phyloP scores from a whole-genome alignment of 53 echinoderm and acorn worm species.

The Paelopatides confundens region DNA sequence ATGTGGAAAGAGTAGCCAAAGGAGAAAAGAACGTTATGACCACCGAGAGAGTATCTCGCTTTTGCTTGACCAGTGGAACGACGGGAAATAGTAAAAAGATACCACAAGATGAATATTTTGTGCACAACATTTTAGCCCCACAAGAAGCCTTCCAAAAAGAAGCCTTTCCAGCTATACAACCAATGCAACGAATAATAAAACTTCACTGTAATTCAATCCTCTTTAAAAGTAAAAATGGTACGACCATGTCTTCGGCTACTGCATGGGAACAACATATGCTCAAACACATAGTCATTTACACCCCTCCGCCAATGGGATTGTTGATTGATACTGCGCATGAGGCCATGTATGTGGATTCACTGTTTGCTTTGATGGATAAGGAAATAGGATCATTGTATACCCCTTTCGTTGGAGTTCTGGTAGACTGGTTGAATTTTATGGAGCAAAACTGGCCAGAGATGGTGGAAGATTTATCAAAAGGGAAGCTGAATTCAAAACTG shows the following conservation, averaged over 20 bases:
- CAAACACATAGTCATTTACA: not conserved
- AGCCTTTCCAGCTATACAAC: not conserved
- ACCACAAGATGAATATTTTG: conserved; percentile 29
- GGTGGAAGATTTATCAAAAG: conserved; percentile 64
- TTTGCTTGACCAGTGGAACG: conserved; percentile 72
- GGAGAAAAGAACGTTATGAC: conserved; percentile 73
- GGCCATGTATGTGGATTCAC: conserved; percentile 71
- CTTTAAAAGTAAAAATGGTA: not conserved
- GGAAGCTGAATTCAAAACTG: conserved; percentile 35
- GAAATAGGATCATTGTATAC: conserved; percentile 35
- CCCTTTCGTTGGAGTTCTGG: conserved; percentile 50
- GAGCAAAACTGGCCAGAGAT: conserved; percentile 71
- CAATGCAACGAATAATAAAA: not conserved
- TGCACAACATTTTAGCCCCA: not conserved
- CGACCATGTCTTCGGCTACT: not conserved
- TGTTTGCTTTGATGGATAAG: conserved; percentile 78
- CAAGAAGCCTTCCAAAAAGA: conserved; percentile 6
- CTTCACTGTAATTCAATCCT: not conserved
- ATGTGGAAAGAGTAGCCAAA: conserved; percentile 66
- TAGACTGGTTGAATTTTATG: conserved; percentile 56
- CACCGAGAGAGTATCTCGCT: conserved; percentile 45
- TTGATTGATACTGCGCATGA: conserved; percentile 16
- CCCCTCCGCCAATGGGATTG: conserved; percentile 14
- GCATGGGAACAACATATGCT: not conserved
- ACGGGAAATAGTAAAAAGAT: conserved; percentile 72